Evolutionary conservation across 1,140 invertebrate genomes (phyloP).

Genomic region (Drosophila funebris): DNA sequence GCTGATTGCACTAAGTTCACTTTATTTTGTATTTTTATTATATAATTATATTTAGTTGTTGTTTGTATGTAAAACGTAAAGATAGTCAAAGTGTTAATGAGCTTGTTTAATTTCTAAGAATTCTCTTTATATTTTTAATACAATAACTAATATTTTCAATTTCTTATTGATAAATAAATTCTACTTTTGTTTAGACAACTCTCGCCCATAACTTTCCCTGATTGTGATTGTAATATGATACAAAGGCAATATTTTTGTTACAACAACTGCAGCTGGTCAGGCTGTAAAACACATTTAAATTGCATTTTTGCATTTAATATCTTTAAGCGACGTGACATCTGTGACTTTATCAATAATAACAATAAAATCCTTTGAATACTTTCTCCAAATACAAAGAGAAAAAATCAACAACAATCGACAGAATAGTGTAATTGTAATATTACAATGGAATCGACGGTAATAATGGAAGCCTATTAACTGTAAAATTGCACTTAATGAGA

Average conservation of each 20-base stretch:
- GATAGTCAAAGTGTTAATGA: too few relatives aligned
- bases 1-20: neutral
- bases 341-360: constrained; percentile 15
- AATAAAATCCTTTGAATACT: constrained; percentile 26
- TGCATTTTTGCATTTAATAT: constrained; percentile 1
- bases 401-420: neutral
- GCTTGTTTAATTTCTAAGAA: too few relatives aligned
- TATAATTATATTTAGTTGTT: neutral
- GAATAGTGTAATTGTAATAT: constrained; percentile 29
- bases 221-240: neutral
- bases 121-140: too few relatives aligned
- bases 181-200: too few relatives aligned
- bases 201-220: too few relatives aligned
- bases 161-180: too few relatives aligned
- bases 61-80: too few relatives aligned
- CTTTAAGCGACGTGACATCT: constrained; percentile 48
- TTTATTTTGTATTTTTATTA: neutral
- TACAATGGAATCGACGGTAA: constrained; percentile 28
- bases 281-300: constrained; percentile 25
- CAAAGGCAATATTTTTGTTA: neutral
- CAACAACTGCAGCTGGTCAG: constrained; percentile 23
- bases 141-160: too few relatives aligned
- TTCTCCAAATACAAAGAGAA: constrained; percentile 14
- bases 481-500: constrained; percentile 63
- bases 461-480: constrained; percentile 6